A percentile compares a stretch with the other conserved stretches of the same genome.
Evolutionary conservation across 2,113 vertebrate genomes (phyloP).

Genomic region (Carassius auratus): DNA sequence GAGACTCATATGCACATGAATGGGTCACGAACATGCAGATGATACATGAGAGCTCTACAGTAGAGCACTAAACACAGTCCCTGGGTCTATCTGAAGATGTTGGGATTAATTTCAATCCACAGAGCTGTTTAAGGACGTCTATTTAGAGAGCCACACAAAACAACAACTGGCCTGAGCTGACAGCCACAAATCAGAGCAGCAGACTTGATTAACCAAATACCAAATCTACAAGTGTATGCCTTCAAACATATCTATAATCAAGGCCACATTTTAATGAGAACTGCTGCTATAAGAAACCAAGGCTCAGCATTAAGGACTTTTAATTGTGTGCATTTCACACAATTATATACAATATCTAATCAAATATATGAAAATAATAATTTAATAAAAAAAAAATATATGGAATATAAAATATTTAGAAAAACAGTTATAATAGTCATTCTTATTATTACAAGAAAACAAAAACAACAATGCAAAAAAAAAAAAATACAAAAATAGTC

Average conservation of each 20-base stretch:
- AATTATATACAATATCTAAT: background rate
- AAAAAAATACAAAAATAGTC: background rate
- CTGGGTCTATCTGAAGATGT: slow-evolving; percentile 36
- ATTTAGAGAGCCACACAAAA: background rate
- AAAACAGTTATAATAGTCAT: background rate
- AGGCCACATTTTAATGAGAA: background rate
- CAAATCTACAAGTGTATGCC: slow-evolving; percentile 1
- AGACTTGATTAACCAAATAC: background rate
- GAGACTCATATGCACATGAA: slow-evolving; percentile 34
- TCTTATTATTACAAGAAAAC: no score
- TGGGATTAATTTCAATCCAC: slow-evolving; percentile 26
- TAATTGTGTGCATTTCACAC: background rate
- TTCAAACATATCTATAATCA: slow-evolving; percentile 24
- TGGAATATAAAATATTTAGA: no score
- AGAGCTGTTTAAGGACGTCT: slow-evolving; percentile 6
- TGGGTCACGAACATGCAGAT: background rate
- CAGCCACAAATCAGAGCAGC: slow-evolving; percentile 1
- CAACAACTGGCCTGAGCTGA: slow-evolving; percentile 2
- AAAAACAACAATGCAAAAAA: no score
- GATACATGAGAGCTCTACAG: slow-evolving; percentile 25
- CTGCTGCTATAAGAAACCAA: background rate
- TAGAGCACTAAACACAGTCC: slow-evolving; percentile 9
- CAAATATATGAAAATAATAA: background rate
- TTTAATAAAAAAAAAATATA: background rate
- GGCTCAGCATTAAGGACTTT: background rate